These are phyloP conservation scores for Hydropotes inermis DNA, from an alignment of 2,113 vertebrate species.

Conservation along the genomic window DNA sequence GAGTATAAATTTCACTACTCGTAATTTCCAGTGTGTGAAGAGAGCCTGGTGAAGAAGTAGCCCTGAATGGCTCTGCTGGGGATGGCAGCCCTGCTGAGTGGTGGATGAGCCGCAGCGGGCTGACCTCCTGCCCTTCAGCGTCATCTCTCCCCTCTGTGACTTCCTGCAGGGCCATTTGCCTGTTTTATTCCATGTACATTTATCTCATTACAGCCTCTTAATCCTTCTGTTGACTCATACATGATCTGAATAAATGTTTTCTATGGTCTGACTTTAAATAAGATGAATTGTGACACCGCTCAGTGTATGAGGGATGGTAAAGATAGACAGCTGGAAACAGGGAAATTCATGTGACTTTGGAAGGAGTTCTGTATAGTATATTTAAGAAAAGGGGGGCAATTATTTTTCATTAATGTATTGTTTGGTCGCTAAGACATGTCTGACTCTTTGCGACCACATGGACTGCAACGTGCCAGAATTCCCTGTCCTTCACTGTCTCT, in stretches of 20 bases:
- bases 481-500: not conserved
- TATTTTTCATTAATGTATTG: not conserved
- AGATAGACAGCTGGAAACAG: not conserved
- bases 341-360: not conserved
- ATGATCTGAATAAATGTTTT: not conserved
- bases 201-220: not conserved
- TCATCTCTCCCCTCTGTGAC: not conserved
- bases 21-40: not conserved
- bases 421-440: not conserved
- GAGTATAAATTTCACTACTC: not conserved
- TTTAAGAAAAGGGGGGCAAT: not conserved
- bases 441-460: not conserved
- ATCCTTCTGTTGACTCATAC: not conserved
- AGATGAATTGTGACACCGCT: not conserved
- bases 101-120: not conserved
- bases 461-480: not conserved
- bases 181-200: not conserved
- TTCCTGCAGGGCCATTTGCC: not conserved
- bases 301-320: not conserved
- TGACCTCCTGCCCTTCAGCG: not conserved
- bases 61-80: accelerated
- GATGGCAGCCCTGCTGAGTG: no score
- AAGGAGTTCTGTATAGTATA: not conserved
- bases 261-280: not conserved
- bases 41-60: not conserved